Percentiles rank a stretch among this genome's conserved stretches.
Conservation (phyloP, 2,888 invertebrate species). For the Plemyria rubiginata region DNA sequence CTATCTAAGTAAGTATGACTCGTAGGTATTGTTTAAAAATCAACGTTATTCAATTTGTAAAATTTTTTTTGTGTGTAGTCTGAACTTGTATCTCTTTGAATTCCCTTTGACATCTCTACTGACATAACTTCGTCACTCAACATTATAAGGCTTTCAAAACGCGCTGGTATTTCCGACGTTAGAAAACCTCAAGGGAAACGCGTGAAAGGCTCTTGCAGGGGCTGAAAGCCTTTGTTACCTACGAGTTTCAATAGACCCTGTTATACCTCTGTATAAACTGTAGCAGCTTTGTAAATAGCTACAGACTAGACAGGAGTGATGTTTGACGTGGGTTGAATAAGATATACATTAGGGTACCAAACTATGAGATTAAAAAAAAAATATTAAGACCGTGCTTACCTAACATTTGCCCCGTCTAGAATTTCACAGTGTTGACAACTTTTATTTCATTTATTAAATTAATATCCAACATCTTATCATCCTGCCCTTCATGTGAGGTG, state of each 20-base stretch:
- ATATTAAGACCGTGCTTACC: background rate
- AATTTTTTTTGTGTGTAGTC: too few species aligned
- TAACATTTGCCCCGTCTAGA: background rate
- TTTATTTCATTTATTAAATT: too few species aligned
- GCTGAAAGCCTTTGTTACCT: slow-evolving; percentile 21
- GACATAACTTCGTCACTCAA: slow-evolving; percentile 18
- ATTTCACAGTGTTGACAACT: background rate
- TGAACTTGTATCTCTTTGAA: background rate
- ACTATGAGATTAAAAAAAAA: background rate
- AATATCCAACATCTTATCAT: too few species aligned
- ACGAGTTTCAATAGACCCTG: slow-evolving; percentile 22
- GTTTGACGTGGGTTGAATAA: slow-evolving; percentile 1
- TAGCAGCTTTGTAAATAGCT: slow-evolving; percentile 5
- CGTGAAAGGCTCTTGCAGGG: slow-evolving; percentile 20
- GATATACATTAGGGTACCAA: background rate
- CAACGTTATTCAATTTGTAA: too few species aligned
- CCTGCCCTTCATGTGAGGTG: too few species aligned
- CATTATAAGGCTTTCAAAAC: slow-evolving; percentile 13
- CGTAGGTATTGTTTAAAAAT: too few species aligned
- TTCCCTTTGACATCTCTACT: slow-evolving; percentile 8
- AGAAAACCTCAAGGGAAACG: slow-evolving; percentile 21
- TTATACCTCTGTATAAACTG: slow-evolving; percentile 6
- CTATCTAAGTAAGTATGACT: too few species aligned
- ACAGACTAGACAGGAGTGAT: background rate
- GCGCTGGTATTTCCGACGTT: slow-evolving; percentile 22